Evolutionary conservation across 2,797 vertebrate genomes (phyloP).

Genomic region (Neopelma chrysocephalum): DNA sequence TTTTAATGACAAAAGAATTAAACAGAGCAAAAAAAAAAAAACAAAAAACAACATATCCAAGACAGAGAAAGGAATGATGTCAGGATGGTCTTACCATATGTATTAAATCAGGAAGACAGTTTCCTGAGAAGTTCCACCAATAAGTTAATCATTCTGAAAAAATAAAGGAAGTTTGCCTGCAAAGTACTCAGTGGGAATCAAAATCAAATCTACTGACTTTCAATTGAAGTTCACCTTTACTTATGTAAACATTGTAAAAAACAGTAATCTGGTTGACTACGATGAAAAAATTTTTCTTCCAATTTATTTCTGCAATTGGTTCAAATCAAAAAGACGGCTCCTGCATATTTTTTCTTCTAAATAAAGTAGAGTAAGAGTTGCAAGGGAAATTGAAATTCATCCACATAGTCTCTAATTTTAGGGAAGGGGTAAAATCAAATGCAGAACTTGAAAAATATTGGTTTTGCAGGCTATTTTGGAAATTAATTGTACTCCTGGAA

Average conservation of each 20-base stretch:
- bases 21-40: background rate
- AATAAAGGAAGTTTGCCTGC: background rate
- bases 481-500: background rate
- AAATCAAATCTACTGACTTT: background rate
- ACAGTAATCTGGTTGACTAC: background rate
- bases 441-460: background rate
- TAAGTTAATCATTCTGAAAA: background rate
- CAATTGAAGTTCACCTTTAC: background rate
- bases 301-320: background rate
- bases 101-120: background rate
- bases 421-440: background rate
- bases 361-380: background rate
- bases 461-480: background rate
- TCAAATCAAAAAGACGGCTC: background rate
- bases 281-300: background rate
- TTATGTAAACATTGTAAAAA: background rate
- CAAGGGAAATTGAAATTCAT: background rate
- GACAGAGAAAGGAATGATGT: background rate
- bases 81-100: background rate
- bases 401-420: background rate
- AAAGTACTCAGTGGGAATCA: background rate
- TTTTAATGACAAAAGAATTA: background rate
- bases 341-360: background rate
- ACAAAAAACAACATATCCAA: background rate
- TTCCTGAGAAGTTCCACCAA: background rate